These are phyloP conservation scores for Oscheius sp. DNA, from an alignment of 2,888 invertebrate genomes.

Conservation along the genomic window DNA sequence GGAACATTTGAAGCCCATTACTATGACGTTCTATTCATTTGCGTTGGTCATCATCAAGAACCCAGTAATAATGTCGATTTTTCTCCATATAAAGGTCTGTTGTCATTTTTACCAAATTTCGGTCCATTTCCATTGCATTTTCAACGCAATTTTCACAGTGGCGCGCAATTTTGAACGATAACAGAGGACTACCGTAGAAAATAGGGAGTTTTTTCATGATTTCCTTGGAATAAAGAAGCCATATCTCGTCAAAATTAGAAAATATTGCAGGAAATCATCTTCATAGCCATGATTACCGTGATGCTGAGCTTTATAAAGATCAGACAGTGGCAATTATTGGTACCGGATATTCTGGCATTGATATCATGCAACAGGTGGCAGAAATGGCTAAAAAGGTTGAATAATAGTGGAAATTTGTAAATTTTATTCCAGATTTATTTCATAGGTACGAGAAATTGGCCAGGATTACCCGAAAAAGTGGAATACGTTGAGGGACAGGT, in stretches of 20 bases:
- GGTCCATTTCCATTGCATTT: too few species aligned
- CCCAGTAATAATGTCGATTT: constrained; percentile 43
- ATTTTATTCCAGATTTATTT: constrained; percentile 16
- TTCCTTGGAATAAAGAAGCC: background rate
- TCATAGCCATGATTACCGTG: constrained; percentile 88
- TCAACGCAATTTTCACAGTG: too few species aligned
- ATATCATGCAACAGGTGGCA: constrained; percentile 80
- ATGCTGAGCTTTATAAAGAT: constrained; percentile 80
- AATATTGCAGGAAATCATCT: constrained; percentile 79
- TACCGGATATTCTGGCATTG: constrained; percentile 87
- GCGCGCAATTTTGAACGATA: too few species aligned
- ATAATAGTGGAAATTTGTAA: background rate
- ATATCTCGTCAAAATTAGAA: background rate
- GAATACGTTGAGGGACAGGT: background rate
- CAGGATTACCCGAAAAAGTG: background rate
- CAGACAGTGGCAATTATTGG: constrained; percentile 83
- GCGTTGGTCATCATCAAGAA: constrained; percentile 79
- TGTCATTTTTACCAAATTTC: background rate
- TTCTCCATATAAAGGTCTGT: constrained; percentile 26
- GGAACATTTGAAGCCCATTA: constrained; percentile 71
- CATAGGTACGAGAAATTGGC: constrained; percentile 10
- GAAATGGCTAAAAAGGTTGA: constrained; percentile 44
- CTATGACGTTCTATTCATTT: constrained; percentile 85
- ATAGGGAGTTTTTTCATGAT: background rate
- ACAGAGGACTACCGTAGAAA: background rate